phyloP scores from a whole-genome alignment of 2,113 vertebrate species.

The Pteruthius melanotis region DNA sequence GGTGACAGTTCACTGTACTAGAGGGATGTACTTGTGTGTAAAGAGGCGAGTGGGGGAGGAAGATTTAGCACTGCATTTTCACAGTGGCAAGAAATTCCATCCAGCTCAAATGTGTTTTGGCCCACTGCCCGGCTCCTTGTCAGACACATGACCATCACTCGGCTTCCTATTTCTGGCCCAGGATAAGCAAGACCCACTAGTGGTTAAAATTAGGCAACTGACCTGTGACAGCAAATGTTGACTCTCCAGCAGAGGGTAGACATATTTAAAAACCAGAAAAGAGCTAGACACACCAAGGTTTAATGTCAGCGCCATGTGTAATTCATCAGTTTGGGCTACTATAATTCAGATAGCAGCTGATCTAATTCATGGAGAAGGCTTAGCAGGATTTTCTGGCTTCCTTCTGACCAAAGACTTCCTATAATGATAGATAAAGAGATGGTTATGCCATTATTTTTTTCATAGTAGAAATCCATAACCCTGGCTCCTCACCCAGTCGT shows the following conservation, averaged over 20 bases:
- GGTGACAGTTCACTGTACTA: conserved; percentile 79
- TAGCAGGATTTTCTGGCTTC: conserved; percentile 1
- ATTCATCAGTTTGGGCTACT: conserved; percentile 51
- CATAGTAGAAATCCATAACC: neutral
- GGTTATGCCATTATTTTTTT: neutral
- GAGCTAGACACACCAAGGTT: conserved; percentile 19
- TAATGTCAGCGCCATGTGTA: conserved; percentile 55
- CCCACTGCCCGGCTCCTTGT: conserved; percentile 73
- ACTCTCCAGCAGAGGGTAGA: conserved; percentile 72
- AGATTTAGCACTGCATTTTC: conserved; percentile 83
- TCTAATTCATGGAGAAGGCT: conserved; percentile 12
- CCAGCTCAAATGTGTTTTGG: conserved; percentile 82
- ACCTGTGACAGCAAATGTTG: conserved; percentile 76
- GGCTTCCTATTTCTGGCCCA: conserved; percentile 83
- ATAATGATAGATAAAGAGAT: neutral
- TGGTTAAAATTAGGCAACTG: conserved; percentile 81
- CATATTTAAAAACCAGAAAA: conserved; percentile 63
- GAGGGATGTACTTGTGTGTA: conserved; percentile 74
- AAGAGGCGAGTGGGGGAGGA: conserved; percentile 70
- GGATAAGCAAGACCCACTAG: conserved; percentile 71
- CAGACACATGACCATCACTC: conserved; percentile 80
- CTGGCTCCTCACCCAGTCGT: neutral
- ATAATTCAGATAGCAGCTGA: conserved; percentile 46
- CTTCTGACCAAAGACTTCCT: neutral
- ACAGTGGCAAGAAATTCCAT: conserved; percentile 84